phyloP scores from a whole-genome alignment of 64 coral and sea anemone genomes.

The Montipora capricornis region DNA sequence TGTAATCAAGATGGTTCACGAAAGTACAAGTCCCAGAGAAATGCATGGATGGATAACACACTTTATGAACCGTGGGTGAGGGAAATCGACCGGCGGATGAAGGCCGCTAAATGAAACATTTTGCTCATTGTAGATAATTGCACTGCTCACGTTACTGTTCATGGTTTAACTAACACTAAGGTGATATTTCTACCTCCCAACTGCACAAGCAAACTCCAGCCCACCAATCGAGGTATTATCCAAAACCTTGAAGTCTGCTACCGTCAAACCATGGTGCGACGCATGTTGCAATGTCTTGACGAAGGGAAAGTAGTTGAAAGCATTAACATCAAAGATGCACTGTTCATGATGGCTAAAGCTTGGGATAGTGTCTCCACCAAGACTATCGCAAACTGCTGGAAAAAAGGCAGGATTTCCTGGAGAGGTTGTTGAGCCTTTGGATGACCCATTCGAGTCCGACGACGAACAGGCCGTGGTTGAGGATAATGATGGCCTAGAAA shows the following conservation, averaged over 20 bases:
- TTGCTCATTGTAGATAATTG: conserved; percentile 40
- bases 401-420: conserved; percentile 52
- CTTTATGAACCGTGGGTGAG: conserved; percentile 57
- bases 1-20: conserved; percentile 55
- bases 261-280: conserved; percentile 46
- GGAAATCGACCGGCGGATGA: conserved; percentile 45
- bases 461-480: conserved; percentile 34
- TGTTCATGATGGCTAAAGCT: conserved; percentile 57
- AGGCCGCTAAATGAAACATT: conserved; percentile 52
- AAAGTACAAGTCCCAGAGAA: conserved; percentile 41
- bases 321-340: conserved; percentile 2
- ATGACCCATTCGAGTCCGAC: conserved; percentile 13
- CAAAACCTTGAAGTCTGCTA: conserved; percentile 39
- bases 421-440: conserved; percentile 9
- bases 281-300: conserved; percentile 46
- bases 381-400: conserved; percentile 45
- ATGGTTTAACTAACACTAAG: conserved; percentile 55
- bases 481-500: conserved; percentile 37
- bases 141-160: conserved; percentile 22
- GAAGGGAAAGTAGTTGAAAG: conserved; percentile 23
- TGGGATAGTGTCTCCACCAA: conserved; percentile 19
- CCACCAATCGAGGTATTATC: conserved; percentile 21
- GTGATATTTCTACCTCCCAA: conserved; percentile 31
- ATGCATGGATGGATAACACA: conserved; percentile 56
- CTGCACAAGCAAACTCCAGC: conserved; percentile 37